phyloP scores from a whole-genome alignment of 2,113 vertebrate genomes.

The Vicugna pacos region DNA sequence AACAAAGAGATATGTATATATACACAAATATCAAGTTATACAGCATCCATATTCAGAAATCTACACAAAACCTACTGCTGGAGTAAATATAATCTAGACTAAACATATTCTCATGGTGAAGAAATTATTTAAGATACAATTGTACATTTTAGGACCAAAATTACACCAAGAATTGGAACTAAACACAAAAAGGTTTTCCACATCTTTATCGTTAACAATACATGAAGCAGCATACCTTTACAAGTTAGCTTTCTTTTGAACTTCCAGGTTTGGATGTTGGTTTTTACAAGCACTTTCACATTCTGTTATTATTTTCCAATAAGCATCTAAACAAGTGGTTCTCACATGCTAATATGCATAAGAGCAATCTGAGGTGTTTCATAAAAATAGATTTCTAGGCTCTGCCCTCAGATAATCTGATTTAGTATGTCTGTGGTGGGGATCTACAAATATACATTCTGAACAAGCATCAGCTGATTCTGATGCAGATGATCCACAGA shows the following conservation, averaged over 20 bases:
- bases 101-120: constrained; percentile 21
- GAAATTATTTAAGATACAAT: constrained; percentile 30
- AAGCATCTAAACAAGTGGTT: constrained; percentile 14
- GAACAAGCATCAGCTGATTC: neutral
- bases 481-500: neutral
- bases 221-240: constrained; percentile 33
- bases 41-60: neutral
- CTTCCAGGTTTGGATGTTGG: neutral
- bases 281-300: constrained; percentile 54
- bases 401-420: neutral
- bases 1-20: constrained; percentile 50
- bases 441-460: neutral
- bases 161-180: constrained; percentile 46
- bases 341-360: neutral
- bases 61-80: constrained; percentile 1
- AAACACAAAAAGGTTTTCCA: constrained; percentile 39
- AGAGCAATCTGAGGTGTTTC: neutral
- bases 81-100: constrained; percentile 39
- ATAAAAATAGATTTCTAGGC: constrained; percentile 36
- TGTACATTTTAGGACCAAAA: constrained; percentile 37
- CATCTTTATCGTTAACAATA: constrained; percentile 20
- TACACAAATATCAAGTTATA: neutral
- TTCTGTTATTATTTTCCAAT: constrained; percentile 25
- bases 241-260: constrained; percentile 36
- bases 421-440: neutral